Evolutionary conservation across 2,797 vertebrate genomes (phyloP), one percentile per base, ranked within the genome.

Genomic region (Dendrocincla fuliginosa): DNA sequence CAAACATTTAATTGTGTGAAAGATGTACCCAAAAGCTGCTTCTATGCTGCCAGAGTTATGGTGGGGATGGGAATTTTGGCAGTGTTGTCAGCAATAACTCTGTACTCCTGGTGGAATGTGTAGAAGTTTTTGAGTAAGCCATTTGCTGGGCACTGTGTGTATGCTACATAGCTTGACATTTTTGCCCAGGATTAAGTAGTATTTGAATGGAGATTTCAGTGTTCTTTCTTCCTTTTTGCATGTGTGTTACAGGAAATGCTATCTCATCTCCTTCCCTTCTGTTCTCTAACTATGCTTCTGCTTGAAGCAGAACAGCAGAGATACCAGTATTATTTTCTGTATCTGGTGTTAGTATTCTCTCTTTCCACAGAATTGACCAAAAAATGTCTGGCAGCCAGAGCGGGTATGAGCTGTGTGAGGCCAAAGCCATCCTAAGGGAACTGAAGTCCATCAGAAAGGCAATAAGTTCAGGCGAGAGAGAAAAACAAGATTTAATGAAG

Each of bases 401-500:
- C 2, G 98, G 98, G 13, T 98, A 98, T 93, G 98, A 98, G 83
- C 97, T 98, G 27, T 97, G 95, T 91, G 98, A 98, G 94, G 98
- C 98, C 92, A 98, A 98, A 97, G 98, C 98, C 86, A 98, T 98
- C 88, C 95, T 98, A 67, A 98, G 92, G 17, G 98, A 98, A 75
- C 93, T 98, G 81, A 98, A 98, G 84, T 98, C 98, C 39, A 98
- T 98, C 92, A 96, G 97, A 94, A 98, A 98, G 92, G 98, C 98
- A 0, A 98, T 98, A 89, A 98, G 97, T 89, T 98, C 98, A 47
- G 98, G 98, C 50, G 98, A 98, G 94, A 98, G 97, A 84, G 98
- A 98, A 95, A 98, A 98, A 71, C 98, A 98, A 91, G 98, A 98
- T 81, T 97, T 98, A 87, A 98, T 98, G 96, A 98, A 98, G 98